Evolutionary conservation across 2,797 vertebrate genomes (phyloP).

Genomic region (Psittacula derbiana): DNA sequence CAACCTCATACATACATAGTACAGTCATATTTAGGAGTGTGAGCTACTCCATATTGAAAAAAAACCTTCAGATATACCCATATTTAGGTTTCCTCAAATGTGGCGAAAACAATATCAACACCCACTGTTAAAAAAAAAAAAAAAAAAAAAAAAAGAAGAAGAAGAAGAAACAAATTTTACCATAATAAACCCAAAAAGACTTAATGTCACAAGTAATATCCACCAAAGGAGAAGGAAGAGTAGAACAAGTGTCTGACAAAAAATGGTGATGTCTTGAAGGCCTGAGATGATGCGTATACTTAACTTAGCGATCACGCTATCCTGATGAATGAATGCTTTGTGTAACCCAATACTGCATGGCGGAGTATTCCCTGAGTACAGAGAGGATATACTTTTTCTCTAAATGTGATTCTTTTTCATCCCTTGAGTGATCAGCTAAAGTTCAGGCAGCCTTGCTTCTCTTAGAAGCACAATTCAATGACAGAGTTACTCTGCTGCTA

Average conservation of each 20-base stretch:
- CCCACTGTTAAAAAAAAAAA: not conserved
- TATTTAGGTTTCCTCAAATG: not conserved
- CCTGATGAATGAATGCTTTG: not conserved
- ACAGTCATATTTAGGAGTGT: accelerated
- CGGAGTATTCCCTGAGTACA: not conserved
- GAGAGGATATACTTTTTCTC: accelerated
- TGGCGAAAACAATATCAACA: not conserved
- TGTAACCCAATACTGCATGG: not conserved
- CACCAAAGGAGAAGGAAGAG: not conserved
- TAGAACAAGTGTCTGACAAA: not conserved
- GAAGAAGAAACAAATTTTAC: not conserved
- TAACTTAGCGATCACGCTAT: not conserved
- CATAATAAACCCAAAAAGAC: not conserved
- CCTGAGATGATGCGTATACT: not conserved
- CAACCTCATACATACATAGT: not conserved
- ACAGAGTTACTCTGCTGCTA: not conserved
- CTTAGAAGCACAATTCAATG: not conserved
- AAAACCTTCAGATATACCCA: accelerated
- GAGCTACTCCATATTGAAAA: not conserved
- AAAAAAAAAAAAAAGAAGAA: not conserved
- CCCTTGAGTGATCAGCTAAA: not conserved
- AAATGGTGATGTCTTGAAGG: not conserved
- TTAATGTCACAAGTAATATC: not conserved
- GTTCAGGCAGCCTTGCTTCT: not conserved
- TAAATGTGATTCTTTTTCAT: not conserved